Evolutionary conservation across 2,888 invertebrate genomes (phyloP).

Genomic region (Sesia bembeciformis): DNA sequence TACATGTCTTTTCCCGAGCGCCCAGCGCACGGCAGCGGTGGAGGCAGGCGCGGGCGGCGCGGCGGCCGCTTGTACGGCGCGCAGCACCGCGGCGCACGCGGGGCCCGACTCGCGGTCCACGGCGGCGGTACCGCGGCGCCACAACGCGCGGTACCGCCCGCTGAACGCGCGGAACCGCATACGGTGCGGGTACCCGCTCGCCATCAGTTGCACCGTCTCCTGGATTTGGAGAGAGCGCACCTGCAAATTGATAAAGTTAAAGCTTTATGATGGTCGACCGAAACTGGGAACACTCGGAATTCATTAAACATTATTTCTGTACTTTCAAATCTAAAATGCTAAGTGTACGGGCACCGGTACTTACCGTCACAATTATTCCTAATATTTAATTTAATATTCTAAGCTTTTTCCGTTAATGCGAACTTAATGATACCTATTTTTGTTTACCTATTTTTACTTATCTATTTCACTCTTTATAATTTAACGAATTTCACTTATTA

Average conservation of each 20-base stretch:
- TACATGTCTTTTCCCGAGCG: slow-evolving; percentile 92
- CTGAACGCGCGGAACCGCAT: slow-evolving; percentile 96
- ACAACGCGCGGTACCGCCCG: slow-evolving; percentile 87
- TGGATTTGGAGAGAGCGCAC: slow-evolving; percentile 92
- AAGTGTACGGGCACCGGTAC: too few relatives aligned
- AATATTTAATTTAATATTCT: too few relatives aligned
- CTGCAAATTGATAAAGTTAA: slow-evolving; percentile 18
- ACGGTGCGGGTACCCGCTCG: slow-evolving; percentile 94
- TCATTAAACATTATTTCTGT: too few relatives aligned
- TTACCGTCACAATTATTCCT: too few relatives aligned
- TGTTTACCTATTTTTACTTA: too few relatives aligned
- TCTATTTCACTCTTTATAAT: too few relatives aligned
- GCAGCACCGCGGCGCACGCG: slow-evolving; percentile 84
- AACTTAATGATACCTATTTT: too few relatives aligned
- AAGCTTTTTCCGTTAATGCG: too few relatives aligned
- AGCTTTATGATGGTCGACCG: too few relatives aligned
- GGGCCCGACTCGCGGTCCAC: slow-evolving; percentile 61
- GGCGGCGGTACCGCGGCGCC: slow-evolving; percentile 83
- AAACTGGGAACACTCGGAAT: too few relatives aligned
- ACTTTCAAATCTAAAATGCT: too few relatives aligned
- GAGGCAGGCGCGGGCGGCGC: slow-evolving; percentile 84
- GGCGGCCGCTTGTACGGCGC: slow-evolving; percentile 83
- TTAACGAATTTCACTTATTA: too few relatives aligned
- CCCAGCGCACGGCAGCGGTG: slow-evolving; percentile 82
- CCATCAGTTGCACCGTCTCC: slow-evolving; percentile 96